Evolutionary conservation across 1,140 invertebrate species (phyloP).

Genomic region (Diorhabda elongata): DNA sequence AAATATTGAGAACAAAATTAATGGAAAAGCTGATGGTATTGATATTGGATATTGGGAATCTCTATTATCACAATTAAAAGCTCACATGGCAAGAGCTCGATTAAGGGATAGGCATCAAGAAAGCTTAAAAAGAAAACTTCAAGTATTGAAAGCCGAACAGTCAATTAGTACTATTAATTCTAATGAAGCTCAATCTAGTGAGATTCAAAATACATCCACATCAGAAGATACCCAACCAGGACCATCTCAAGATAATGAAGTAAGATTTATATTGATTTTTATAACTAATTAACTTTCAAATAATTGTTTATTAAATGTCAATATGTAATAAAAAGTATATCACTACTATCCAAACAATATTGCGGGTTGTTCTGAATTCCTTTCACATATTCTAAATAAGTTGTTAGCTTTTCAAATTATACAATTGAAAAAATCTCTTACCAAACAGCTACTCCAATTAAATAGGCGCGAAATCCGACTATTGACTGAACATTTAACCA

Average conservation of each 20-base stretch:
- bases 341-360: too few relatives aligned
- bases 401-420: too few relatives aligned
- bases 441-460: too few relatives aligned
- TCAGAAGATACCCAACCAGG: slow-evolving; percentile 23
- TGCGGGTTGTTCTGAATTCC: too few relatives aligned
- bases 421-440: too few relatives aligned
- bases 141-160: slow-evolving; percentile 85
- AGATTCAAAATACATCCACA: slow-evolving; percentile 7
- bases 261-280: background rate
- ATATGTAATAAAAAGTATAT: too few relatives aligned
- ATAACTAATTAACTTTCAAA: too few relatives aligned
- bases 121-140: slow-evolving; percentile 84
- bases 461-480: too few relatives aligned
- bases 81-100: slow-evolving; percentile 90
- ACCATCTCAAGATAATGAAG: slow-evolving; percentile 24
- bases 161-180: slow-evolving; percentile 42
- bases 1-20: slow-evolving; percentile 87
- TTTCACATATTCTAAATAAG: too few relatives aligned
- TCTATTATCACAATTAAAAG: slow-evolving; percentile 87
- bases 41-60: slow-evolving; percentile 98
- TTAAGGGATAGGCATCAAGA: slow-evolving; percentile 89
- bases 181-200: slow-evolving; percentile 34
- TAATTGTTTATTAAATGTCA: too few relatives aligned
- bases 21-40: slow-evolving; percentile 78
- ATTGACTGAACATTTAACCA: too few relatives aligned